These are phyloP conservation scores for Limenitis camilla DNA, from an alignment of 2,888 invertebrate genomes.

Conservation along the genomic window DNA sequence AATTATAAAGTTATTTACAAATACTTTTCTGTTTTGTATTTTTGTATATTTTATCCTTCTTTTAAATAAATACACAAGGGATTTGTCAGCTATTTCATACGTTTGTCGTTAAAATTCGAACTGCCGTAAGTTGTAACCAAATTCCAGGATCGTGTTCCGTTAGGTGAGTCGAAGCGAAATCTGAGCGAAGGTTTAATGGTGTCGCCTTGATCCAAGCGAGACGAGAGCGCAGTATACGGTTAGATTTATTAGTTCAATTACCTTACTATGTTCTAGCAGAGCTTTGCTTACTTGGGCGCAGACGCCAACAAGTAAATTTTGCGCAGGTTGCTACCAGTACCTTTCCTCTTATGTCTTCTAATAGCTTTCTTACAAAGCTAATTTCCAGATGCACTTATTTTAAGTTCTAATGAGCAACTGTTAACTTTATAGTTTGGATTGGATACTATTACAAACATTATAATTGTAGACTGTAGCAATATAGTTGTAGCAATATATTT, in stretches of 20 bases:
- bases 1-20: too few relatives aligned
- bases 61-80: too few relatives aligned
- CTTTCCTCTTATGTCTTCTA: constrained; percentile 36
- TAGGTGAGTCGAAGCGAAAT: constrained; percentile 38
- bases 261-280: constrained; percentile 53
- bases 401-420: background rate
- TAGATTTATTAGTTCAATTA: constrained; percentile 74
- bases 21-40: too few relatives aligned
- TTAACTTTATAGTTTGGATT: background rate
- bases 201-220: constrained; percentile 57
- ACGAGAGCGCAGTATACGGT: constrained; percentile 53
- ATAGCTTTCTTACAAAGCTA: constrained; percentile 15
- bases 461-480: too few relatives aligned
- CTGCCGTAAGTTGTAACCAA: background rate
- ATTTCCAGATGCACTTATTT: constrained; percentile 4
- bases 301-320: constrained; percentile 65
- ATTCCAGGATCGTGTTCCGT: constrained; percentile 28
- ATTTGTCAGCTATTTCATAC: too few relatives aligned
- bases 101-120: too few relatives aligned
- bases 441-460: too few relatives aligned
- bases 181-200: constrained; percentile 54
- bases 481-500: too few relatives aligned
- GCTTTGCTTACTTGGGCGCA: constrained; percentile 58
- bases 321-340: constrained; percentile 50
- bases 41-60: too few relatives aligned